Percentiles rank a stretch among this genome's conserved stretches.
Evolutionary conservation across 2,113 vertebrate species (phyloP).

Genomic region (Vidua chalybeata): DNA sequence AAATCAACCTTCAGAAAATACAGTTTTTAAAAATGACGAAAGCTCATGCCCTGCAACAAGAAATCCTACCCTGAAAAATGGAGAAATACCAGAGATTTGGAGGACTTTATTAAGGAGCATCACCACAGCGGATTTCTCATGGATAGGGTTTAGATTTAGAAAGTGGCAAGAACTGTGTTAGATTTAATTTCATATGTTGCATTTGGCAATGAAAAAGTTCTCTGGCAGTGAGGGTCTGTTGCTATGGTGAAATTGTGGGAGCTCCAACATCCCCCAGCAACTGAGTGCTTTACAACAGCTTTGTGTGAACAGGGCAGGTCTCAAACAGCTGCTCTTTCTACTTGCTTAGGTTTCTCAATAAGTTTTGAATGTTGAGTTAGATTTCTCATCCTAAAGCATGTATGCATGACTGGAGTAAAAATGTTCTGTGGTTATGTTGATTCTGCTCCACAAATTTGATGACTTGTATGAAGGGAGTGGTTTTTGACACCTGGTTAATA

Average conservation of each 20-base stretch:
- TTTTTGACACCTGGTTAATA: neutral
- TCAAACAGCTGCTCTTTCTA: neutral
- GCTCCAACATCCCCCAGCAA: neutral
- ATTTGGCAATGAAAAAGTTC: neutral
- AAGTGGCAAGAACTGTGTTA: neutral
- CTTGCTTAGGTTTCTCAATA: neutral
- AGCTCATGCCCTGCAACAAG: rapidly evolving
- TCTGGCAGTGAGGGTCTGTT: neutral
- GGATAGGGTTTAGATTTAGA: neutral
- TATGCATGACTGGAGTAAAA: neutral
- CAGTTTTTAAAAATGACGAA: neutral
- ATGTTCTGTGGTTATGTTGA: neutral
- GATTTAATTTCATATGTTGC: neutral
- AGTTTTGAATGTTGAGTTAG: neutral
- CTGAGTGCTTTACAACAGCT: neutral
- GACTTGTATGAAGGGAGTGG: neutral
- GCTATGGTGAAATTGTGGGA: neutral
- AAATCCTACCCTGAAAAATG: neutral
- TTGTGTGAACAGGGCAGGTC: neutral
- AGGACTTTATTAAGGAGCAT: neutral
- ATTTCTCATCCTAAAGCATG: neutral
- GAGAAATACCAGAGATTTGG: neutral
- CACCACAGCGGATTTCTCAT: neutral
- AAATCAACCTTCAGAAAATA: neutral
- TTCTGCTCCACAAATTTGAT: neutral